phyloP scores from a whole-genome alignment of 2,113 vertebrate species.

The Coregonus clupeaformis region DNA sequence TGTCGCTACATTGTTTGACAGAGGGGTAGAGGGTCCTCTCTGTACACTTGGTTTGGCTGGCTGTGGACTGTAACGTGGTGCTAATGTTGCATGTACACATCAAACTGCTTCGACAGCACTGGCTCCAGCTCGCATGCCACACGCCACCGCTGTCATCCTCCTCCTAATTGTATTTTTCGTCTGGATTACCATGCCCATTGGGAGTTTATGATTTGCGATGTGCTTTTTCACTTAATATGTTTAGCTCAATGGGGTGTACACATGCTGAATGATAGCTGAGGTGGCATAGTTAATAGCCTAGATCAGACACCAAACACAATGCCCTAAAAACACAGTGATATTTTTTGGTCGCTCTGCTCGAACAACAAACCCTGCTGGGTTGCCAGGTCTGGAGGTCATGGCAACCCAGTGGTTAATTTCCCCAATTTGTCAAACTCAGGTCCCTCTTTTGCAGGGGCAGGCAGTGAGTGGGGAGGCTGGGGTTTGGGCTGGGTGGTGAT shows the following conservation, averaged over 20 bases:
- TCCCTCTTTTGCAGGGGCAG: not conserved
- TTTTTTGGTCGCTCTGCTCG: too few species aligned
- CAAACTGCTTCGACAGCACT: not conserved
- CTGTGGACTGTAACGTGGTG: not conserved
- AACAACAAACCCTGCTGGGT: too few species aligned
- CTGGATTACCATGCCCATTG: not conserved
- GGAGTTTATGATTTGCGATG: not conserved
- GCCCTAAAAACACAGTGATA: too few species aligned
- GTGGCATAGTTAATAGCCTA: too few species aligned
- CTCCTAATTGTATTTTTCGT: not conserved
- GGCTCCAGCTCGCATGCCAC: not conserved
- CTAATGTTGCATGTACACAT: not conserved
- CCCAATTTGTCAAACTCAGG: constrained; percentile 22
- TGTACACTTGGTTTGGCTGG: not conserved
- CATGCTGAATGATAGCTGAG: too few species aligned
- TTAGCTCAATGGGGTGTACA: not conserved
- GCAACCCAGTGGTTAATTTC: constrained; percentile 17
- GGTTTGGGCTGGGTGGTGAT: constrained; percentile 45
- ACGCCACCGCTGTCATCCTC: not conserved
- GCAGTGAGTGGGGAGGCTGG: constrained; percentile 34
- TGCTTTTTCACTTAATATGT: not conserved
- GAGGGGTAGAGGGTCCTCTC: too few species aligned
- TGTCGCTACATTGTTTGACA: too few species aligned
- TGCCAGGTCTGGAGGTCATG: not conserved
- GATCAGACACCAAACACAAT: too few species aligned